A percentile compares a stretch with the other conserved stretches of the same genome.
phyloP scores from a whole-genome alignment of 30 jellyfish, hydroid and myxozoan genomes.

The Hydractinia echinata region DNA sequence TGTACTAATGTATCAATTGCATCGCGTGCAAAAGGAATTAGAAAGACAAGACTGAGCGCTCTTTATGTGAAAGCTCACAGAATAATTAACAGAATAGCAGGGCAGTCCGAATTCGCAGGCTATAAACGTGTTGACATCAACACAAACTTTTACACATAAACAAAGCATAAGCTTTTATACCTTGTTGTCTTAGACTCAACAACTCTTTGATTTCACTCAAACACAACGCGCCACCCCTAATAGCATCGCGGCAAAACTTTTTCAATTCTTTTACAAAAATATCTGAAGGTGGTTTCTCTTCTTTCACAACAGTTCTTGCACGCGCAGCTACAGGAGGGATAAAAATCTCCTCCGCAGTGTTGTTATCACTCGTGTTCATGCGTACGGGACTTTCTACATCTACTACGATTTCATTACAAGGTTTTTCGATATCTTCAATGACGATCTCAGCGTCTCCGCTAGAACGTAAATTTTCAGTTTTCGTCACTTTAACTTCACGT shows the following conservation, averaged over 20 bases:
- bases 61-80: too few species aligned
- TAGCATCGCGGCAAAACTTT: slow-evolving; percentile 55
- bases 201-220: slow-evolving; percentile 70
- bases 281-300: slow-evolving; percentile 77
- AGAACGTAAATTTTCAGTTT: not conserved
- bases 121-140: too few species aligned
- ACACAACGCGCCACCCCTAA: slow-evolving; percentile 63
- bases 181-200: slow-evolving; percentile 64
- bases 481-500: not conserved
- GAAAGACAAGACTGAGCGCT: too few species aligned
- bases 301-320: not conserved
- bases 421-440: slow-evolving; percentile 37
- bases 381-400: slow-evolving; percentile 31
- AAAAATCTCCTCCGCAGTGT: slow-evolving; percentile 41
- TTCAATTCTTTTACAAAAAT: slow-evolving; percentile 64
- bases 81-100: too few species aligned
- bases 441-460: slow-evolving; percentile 6
- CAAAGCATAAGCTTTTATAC: slow-evolving; percentile 11
- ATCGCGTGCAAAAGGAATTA: too few species aligned
- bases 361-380: too few species aligned
- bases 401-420: slow-evolving; percentile 36
- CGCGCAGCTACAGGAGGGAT: slow-evolving; percentile 80
- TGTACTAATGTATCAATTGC: too few species aligned
- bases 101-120: too few species aligned
- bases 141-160: not conserved